Evolutionary conservation across 2,113 vertebrate genomes (phyloP).

Genomic region (Sapajus apella): DNA sequence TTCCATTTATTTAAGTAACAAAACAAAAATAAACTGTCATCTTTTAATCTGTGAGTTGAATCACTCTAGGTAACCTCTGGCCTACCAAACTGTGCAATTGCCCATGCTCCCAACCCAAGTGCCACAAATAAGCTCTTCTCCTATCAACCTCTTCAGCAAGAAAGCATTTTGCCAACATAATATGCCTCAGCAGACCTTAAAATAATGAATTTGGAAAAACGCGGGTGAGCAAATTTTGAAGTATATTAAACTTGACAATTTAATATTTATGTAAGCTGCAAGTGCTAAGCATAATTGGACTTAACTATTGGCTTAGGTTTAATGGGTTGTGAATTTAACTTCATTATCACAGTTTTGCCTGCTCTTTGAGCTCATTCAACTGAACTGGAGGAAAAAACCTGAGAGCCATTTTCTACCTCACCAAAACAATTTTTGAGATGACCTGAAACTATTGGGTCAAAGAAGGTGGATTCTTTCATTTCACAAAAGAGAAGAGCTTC

Average conservation of each 20-base stretch:
- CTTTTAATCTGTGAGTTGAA: not conserved
- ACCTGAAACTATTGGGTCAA: not conserved
- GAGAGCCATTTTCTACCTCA: not conserved
- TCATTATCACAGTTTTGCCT: not conserved
- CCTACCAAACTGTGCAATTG: not conserved
- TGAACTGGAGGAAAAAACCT: not conserved
- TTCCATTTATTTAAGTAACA: not conserved
- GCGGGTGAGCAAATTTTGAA: not conserved
- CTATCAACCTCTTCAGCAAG: slow-evolving; percentile 38
- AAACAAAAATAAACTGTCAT: not conserved
- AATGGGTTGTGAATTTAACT: slow-evolving; percentile 65
- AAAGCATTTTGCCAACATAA: slow-evolving; percentile 57
- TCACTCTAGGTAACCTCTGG: not conserved
- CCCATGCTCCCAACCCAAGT: not conserved
- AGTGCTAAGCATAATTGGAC: slow-evolving; percentile 62
- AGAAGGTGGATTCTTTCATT: not conserved
- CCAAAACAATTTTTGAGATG: not conserved
- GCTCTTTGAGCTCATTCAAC: not conserved
- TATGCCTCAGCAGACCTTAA: slow-evolving; percentile 22
- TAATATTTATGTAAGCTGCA: slow-evolving; percentile 71
- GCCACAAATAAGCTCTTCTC: slow-evolving; percentile 3
- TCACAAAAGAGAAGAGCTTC: not conserved
- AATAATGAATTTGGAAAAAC: slow-evolving; percentile 42
- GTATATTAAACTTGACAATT: slow-evolving; percentile 69
- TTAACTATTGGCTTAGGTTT: slow-evolving; percentile 61